Percentiles rank a stretch among this genome's conserved stretches.
Conservation (phyloP, 2,888 invertebrate genomes). For the Cyclophora albipunctata region DNA sequence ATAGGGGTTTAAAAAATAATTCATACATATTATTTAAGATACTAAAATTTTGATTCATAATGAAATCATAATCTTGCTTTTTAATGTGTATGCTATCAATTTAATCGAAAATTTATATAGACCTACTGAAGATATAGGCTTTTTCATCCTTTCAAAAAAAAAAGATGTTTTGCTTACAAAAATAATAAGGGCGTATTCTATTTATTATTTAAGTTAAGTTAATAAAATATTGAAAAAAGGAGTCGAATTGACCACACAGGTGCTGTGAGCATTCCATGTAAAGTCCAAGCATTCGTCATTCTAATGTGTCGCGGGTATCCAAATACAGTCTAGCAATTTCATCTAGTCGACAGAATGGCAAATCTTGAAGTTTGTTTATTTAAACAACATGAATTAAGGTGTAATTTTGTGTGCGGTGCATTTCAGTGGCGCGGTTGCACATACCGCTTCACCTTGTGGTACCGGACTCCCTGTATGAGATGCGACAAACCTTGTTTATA, state of each 20-base stretch:
- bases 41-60: too few relatives aligned
- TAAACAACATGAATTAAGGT: conserved; percentile 25
- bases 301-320: conserved; percentile 50
- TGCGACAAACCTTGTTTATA: conserved; percentile 25
- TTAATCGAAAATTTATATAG: too few relatives aligned
- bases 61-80: too few relatives aligned
- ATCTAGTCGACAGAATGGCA: conserved; percentile 68
- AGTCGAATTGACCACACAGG: conserved; percentile 53
- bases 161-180: too few relatives aligned
- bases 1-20: too few relatives aligned
- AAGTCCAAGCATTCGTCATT: conserved; percentile 66
- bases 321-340: conserved; percentile 60
- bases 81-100: too few relatives aligned
- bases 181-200: too few relatives aligned
- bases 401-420: conserved; percentile 44
- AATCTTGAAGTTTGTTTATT: conserved; percentile 49
- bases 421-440: conserved; percentile 42
- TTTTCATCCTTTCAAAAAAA: too few relatives aligned
- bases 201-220: too few relatives aligned
- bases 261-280: conserved; percentile 40
- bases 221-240: conserved; percentile 34
- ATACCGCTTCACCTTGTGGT: conserved; percentile 49
- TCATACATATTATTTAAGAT: too few relatives aligned
- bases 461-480: conserved; percentile 38
- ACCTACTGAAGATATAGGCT: too few relatives aligned